Evolutionary conservation across 1,140 invertebrate species (phyloP).

Genomic region (Propsilocerus akamusi): DNA sequence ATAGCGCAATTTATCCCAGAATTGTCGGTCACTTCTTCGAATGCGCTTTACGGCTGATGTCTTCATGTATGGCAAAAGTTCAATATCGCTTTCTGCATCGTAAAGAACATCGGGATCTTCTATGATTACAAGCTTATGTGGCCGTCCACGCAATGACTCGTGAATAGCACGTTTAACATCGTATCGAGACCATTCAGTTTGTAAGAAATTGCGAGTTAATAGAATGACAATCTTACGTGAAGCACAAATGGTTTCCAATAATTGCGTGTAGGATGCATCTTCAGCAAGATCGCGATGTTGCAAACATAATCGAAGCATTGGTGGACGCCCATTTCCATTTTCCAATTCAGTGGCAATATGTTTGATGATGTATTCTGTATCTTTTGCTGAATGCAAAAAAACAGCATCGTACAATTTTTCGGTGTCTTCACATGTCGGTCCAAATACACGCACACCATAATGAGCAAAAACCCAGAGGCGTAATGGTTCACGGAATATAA

Average conservation of each 20-base stretch:
- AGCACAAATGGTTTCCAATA: conserved; percentile 72
- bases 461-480: conserved; percentile 76
- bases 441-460: conserved; percentile 63
- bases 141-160: conserved; percentile 64
- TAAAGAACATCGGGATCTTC: conserved; percentile 56
- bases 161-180: conserved; percentile 70
- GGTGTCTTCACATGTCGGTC: conserved; percentile 41
- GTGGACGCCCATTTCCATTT: conserved; percentile 32
- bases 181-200: conserved; percentile 69
- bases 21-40: conserved; percentile 75
- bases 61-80: conserved; percentile 72
- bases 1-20: conserved; percentile 81
- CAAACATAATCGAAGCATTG: conserved; percentile 64
- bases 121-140: conserved; percentile 71
- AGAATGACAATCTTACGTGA: conserved; percentile 61
- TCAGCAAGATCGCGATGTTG: conserved; percentile 65
- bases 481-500: conserved; percentile 69
- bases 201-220: conserved; percentile 64
- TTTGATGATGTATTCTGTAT: conserved; percentile 74
- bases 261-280: conserved; percentile 47
- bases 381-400: conserved; percentile 80
- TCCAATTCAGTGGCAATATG: conserved; percentile 71
- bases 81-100: conserved; percentile 68
- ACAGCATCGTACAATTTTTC: conserved; percentile 85
- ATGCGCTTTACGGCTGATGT: conserved; percentile 57